Conservation (phyloP, 2,888 invertebrate genomes). For the Drosophila gaucha region DNA sequence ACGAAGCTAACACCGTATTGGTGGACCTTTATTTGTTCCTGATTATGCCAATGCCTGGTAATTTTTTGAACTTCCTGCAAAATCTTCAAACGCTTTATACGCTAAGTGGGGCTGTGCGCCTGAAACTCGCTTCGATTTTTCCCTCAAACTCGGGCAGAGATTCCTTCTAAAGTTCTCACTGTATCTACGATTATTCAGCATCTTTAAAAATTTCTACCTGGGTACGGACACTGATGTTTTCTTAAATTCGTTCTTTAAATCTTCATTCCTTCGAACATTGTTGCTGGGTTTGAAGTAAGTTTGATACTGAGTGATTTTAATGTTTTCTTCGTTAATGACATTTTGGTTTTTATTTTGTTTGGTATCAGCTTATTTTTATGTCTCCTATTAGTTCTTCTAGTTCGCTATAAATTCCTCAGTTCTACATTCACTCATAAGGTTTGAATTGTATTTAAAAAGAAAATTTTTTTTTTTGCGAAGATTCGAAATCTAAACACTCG, state of each 20-base stretch:
- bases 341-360: no score
- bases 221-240: background rate
- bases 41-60: slow-evolving; percentile 8
- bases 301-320: background rate
- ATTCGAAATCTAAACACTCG: background rate
- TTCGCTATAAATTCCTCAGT: no score
- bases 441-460: no score
- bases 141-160: slow-evolving; percentile 1
- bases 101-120: background rate
- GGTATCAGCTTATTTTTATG: background rate
- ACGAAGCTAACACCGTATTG: slow-evolving; percentile 1
- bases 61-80: slow-evolving; percentile 3
- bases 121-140: background rate
- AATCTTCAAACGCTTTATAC: background rate
- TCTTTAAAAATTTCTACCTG: slow-evolving; percentile 1
- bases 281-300: background rate
- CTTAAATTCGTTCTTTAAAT: background rate
- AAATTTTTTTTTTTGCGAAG: background rate
- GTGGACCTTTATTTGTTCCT: slow-evolving; percentile 4
- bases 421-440: no score
- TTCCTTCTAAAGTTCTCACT: background rate
- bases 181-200: background rate
- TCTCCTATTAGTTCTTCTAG: background rate
- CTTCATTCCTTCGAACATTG: background rate
- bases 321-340: background rate